These are phyloP conservation scores for Sarcophaga subvicina DNA, from an alignment of 2,888 invertebrate genomes.

Conservation along the genomic window DNA sequence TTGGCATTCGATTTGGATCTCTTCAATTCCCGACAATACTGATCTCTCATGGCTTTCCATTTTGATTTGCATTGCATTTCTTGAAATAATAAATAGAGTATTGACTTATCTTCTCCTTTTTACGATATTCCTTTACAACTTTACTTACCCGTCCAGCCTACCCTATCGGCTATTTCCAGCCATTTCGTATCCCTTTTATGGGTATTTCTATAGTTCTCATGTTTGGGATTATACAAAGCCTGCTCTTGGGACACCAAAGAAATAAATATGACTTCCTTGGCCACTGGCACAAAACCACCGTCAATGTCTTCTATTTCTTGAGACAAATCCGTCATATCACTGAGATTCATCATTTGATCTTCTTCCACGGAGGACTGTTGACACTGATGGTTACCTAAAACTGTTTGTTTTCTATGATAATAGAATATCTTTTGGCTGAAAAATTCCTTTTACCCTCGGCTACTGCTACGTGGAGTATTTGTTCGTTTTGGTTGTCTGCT, in stretches of 20 bases:
- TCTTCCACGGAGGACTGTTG: slow-evolving; percentile 62
- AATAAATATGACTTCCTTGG: slow-evolving; percentile 77
- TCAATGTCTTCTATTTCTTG: slow-evolving; percentile 71
- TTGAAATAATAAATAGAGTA: slow-evolving; percentile 51
- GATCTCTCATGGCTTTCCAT: slow-evolving; percentile 80
- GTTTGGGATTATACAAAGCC: slow-evolving; percentile 79
- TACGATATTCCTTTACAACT: not conserved
- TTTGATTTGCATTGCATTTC: slow-evolving; percentile 79
- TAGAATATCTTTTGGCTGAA: not conserved
- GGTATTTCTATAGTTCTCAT: slow-evolving; percentile 77
- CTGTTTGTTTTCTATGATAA: slow-evolving; percentile 23
- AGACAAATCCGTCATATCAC: slow-evolving; percentile 70
- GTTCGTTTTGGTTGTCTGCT: slow-evolving; percentile 48
- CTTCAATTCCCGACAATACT: slow-evolving; percentile 80
- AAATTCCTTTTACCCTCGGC: slow-evolving; percentile 48
- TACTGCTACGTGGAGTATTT: slow-evolving; percentile 64
- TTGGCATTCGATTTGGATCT: slow-evolving; percentile 77
- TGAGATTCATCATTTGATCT: slow-evolving; percentile 72
- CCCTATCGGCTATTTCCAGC: slow-evolving; percentile 75
- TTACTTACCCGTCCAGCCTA: slow-evolving; percentile 78
- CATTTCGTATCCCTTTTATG: slow-evolving; percentile 77
- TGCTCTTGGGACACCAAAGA: slow-evolving; percentile 77
- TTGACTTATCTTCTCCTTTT: not conserved
- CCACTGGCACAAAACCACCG: slow-evolving; percentile 66
- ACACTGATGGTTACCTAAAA: slow-evolving; percentile 56